Evolutionary conservation across 1,140 invertebrate genomes (phyloP), one percentile per base, ranked within the genome.

Genomic region (Macrosteles quadrilineatus): DNA sequence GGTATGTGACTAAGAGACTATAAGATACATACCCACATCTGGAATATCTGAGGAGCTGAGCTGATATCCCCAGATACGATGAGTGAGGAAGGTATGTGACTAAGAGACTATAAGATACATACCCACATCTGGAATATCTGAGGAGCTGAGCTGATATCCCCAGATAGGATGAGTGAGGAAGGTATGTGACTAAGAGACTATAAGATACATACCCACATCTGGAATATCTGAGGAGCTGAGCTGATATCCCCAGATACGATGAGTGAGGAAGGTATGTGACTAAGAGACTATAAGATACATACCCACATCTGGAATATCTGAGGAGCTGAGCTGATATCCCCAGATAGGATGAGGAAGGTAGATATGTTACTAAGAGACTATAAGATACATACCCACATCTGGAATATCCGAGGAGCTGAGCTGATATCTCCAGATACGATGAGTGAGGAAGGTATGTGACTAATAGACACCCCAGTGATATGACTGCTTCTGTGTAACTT

Each of bases 1-100:
- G 47, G 47, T 3, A 59, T 59, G 55, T 59, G 55, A 9, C 23
- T 59, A 25, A 59, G 25, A n/a, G 55, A 59, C 25, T n/a, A n/a
- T n/a, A 11, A 17, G 14, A 21, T 50, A 19, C 47, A 19, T 4
- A 50, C 55, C 55, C 25, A 23, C 4, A 59, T 23, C 27, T 25
- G 55, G 55, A 50, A 50, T 4, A 6, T 14, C 6, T n/a, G 12
- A 4, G 55, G 55, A 59, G 55, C 55, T 12, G 55, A 59, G 4
- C 6, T 25, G 2, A 59, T 29, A 23, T 59, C 55, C 2, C 55
- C 55, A 30, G 55, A 6, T 9, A 23, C 21, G n/a, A 3, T 19
- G 14, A 50, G 3, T 17, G 47, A 19, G n/a, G 21, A 17, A 4
- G 47, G 47, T 3, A 59, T 59, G 55, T 59, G 55, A 9, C 23